Evolutionary conservation across 2,797 vertebrate genomes (phyloP).

Genomic region (Toxotes lorentzi): DNA sequence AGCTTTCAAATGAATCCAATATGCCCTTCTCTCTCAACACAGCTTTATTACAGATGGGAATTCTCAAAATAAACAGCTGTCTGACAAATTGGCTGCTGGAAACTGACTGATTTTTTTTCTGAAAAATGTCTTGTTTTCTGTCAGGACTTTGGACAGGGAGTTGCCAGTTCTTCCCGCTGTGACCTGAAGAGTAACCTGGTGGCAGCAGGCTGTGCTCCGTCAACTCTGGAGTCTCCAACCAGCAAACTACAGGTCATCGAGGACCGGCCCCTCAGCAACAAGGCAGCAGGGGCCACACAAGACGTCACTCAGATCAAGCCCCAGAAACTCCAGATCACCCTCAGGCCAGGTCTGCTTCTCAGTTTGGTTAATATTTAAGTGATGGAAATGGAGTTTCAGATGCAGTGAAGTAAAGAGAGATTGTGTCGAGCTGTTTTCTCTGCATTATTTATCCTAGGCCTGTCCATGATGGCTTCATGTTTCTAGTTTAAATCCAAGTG

Average conservation of each 20-base stretch:
- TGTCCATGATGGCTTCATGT: no score
- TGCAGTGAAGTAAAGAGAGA: background rate
- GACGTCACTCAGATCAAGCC: constrained; percentile 94
- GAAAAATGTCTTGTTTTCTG: background rate
- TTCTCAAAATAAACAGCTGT: constrained; percentile 7
- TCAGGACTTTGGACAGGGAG: constrained; percentile 85
- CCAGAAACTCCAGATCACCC: constrained; percentile 90
- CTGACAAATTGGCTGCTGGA: background rate
- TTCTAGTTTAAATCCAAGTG: background rate
- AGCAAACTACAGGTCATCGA: constrained; percentile 86
- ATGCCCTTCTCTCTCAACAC: background rate
- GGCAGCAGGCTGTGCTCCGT: constrained; percentile 79
- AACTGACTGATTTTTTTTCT: background rate
- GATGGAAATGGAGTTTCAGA: background rate
- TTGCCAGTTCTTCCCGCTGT: constrained; percentile 89
- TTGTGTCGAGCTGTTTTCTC: background rate
- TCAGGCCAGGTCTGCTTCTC: constrained; percentile 89
- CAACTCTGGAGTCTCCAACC: constrained; percentile 87
- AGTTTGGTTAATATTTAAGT: background rate
- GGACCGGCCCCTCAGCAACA: constrained; percentile 89
- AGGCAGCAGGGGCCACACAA: constrained; percentile 88
- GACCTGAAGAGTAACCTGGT: constrained; percentile 88
- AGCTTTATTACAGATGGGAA: constrained; percentile 29
- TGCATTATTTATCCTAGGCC: background rate
- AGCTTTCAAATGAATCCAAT: constrained; percentile 14